Evolutionary conservation across 2,113 vertebrate species (phyloP).

Genomic region (Callipepla squamata): DNA sequence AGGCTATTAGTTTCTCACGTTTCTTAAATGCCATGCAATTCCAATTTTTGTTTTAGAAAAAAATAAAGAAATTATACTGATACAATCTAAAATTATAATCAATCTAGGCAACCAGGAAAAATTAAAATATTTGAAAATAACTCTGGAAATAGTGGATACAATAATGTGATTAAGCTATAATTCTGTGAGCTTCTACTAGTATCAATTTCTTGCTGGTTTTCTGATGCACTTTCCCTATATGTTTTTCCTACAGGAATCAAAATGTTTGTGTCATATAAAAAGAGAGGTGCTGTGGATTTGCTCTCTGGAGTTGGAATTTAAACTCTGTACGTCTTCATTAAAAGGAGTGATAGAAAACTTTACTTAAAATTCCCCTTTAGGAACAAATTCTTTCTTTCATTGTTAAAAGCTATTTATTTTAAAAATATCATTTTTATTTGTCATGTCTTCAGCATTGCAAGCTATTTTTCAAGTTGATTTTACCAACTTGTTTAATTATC

Average conservation of each 20-base stretch:
- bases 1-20: not conserved
- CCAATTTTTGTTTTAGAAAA: not conserved
- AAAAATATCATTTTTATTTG: not conserved
- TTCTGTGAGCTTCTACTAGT: not conserved
- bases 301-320: not conserved
- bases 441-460: not conserved
- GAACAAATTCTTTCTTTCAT: not conserved
- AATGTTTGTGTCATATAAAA: accelerated
- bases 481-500: not conserved
- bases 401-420: not conserved
- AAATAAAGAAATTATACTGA: not conserved
- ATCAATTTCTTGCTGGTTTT: not conserved
- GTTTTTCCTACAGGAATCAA: not conserved
- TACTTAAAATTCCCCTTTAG: not conserved
- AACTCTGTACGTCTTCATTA: not conserved
- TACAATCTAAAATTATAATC: not conserved
- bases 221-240: not conserved
- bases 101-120: not conserved
- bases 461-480: conserved; percentile 30
- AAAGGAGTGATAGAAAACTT: not conserved
- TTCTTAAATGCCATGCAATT: not conserved
- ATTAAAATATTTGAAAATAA: not conserved
- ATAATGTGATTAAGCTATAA: not conserved
- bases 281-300: not conserved
- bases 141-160: not conserved